Conservation (phyloP, 2,113 vertebrate genomes). For the Neolamprologus fasciatus region DNA sequence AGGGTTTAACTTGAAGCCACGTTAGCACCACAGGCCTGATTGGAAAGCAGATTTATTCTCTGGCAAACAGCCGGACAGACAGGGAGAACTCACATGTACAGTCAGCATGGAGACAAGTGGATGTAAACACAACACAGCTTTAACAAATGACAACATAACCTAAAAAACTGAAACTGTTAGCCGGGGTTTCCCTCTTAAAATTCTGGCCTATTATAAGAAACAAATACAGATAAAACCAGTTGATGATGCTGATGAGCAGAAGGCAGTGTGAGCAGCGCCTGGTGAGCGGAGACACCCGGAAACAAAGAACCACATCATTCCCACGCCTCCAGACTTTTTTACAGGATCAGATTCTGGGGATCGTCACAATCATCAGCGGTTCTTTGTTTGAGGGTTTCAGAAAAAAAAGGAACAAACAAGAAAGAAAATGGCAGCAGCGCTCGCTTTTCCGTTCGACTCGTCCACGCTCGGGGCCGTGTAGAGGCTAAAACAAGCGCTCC, state of each 20-base stretch:
- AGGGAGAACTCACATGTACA: neutral
- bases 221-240: neutral
- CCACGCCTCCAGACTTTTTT: neutral
- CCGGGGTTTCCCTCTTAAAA: neutral
- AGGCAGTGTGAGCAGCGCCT: neutral
- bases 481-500: neutral
- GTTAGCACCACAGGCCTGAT: neutral
- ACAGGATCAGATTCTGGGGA: neutral
- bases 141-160: neutral
- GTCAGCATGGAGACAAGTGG: neutral
- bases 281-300: neutral
- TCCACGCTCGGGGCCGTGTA: neutral
- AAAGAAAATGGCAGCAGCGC: neutral
- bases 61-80: neutral
- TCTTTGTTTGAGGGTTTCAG: neutral
- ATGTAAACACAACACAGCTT: neutral
- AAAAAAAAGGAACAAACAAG: neutral
- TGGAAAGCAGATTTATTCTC: neutral
- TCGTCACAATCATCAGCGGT: neutral
- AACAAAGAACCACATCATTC: neutral
- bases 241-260: neutral
- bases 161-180: neutral
- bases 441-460: neutral
- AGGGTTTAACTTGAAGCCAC: neutral
- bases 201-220: conserved; percentile 26